Evolutionary conservation across 2,113 vertebrate genomes (phyloP), one percentile per base, ranked within the genome.

Genomic region (Murina feae): DNA sequence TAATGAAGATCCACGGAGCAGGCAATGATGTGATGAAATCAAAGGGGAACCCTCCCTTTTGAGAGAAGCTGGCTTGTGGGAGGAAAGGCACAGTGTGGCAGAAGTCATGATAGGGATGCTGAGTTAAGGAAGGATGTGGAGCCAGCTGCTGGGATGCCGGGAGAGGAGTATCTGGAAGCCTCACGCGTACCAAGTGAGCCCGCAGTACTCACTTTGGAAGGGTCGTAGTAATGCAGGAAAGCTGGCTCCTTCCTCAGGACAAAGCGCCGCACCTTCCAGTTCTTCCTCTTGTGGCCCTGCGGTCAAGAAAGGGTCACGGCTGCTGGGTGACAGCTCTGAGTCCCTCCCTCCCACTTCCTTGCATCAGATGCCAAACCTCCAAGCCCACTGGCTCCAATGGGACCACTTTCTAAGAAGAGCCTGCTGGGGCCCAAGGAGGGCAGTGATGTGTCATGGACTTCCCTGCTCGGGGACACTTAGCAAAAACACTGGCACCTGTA

Each of bases 191-290:
- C 11, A 1, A 1, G 39, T 5, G 7, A 44, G 30, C 71, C 10
- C 0, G 2, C 1, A 1, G 13, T 47, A 95, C 98, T 81, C 98
- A 99, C 99, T 98, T 98, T 99, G 89, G 99, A 98, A 16, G 99
- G 99, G 94, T 99, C 99, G 6, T 99, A 99, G 97, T 99, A 99
- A 95, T 99, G 99, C 95, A 99, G 97, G 97, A 98, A 99, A 47
- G 98, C 98, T 1, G 99, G 99, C 16, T 99, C 99, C 83, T 98
- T 98, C 93, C 99, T 99, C 97, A 99, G 97, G 90, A 99, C 99
- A 95, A 99, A 99, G 86, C 98, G 99, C 69, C 99, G 99, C 80
- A 99, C 99, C 96, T 99, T 99, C 99, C 99, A 99, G 98, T 99
- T 99, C 97, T 99, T 99, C 84, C 99, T 98, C 66, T 99, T 98